phyloP scores from a whole-genome alignment of 2,888 invertebrate genomes.

The Eudemis profundana region DNA sequence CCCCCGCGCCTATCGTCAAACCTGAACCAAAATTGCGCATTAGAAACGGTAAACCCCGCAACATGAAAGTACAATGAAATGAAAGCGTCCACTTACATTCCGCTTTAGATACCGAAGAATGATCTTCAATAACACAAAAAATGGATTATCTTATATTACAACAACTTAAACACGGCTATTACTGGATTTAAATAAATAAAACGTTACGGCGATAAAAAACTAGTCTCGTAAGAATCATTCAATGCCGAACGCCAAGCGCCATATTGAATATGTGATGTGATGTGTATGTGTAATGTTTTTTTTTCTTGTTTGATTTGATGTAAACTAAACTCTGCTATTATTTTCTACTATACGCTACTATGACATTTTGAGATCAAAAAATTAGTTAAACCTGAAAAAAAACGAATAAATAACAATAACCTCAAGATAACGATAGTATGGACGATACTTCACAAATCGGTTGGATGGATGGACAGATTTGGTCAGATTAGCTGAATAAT shows the following conservation, averaged over 20 bases:
- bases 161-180: slow-evolving; percentile 16
- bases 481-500: background rate
- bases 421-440: background rate
- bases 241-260: slow-evolving; percentile 60
- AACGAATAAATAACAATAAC: background rate
- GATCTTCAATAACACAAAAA: slow-evolving; percentile 14
- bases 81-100: slow-evolving; percentile 63
- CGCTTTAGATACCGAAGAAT: slow-evolving; percentile 33
- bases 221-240: slow-evolving; percentile 29
- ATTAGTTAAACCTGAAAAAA: too few species aligned
- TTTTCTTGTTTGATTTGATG: slow-evolving; percentile 22
- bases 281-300: slow-evolving; percentile 16
- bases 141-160: slow-evolving; percentile 11
- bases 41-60: slow-evolving; percentile 40
- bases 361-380: too few species aligned
- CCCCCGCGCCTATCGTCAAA: slow-evolving; percentile 84
- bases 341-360: too few species aligned
- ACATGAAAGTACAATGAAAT: slow-evolving; percentile 38
- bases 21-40: slow-evolving; percentile 61
- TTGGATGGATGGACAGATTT: too few species aligned
- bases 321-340: too few species aligned
- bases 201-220: slow-evolving; percentile 15
- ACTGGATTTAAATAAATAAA: slow-evolving; percentile 18
- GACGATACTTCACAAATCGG: background rate
- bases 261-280: slow-evolving; percentile 45